phyloP scores from a whole-genome alignment of 2,888 invertebrate genomes.

The Argyra leucocephala region DNA sequence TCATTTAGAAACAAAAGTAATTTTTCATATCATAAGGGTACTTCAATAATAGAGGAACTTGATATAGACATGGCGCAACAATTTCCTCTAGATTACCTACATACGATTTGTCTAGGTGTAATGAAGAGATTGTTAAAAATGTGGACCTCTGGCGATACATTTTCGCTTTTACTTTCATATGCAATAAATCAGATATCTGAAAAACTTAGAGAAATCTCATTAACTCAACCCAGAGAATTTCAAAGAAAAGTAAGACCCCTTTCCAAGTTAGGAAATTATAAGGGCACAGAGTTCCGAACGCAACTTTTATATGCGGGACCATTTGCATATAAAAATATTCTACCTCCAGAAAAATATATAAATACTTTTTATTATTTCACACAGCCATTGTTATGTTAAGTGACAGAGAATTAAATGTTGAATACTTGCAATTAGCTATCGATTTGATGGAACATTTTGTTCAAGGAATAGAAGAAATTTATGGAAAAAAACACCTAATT shows the following conservation, averaged over 20 bases:
- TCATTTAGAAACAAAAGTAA: slow-evolving; percentile 16
- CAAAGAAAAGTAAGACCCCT: slow-evolving; percentile 4
- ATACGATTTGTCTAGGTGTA: background rate
- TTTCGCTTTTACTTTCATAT: background rate
- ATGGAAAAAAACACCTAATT: background rate
- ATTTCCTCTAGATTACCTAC: background rate
- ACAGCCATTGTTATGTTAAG: slow-evolving; percentile 4
- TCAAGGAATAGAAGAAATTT: slow-evolving; percentile 1
- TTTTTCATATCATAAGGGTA: background rate
- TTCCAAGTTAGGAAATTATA: background rate
- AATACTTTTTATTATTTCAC: background rate
- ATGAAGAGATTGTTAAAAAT: slow-evolving; percentile 8
- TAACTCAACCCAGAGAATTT: background rate
- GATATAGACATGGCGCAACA: slow-evolving; percentile 7
- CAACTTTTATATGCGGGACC: background rate
- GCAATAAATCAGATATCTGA: slow-evolving; percentile 6
- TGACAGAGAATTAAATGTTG: background rate
- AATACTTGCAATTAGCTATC: background rate
- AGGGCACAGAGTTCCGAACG: background rate
- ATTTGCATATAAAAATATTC: slow-evolving; percentile 7
- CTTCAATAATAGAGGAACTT: background rate
- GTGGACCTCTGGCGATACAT: background rate
- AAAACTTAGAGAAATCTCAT: background rate
- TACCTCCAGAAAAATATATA: no score
- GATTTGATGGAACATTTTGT: background rate